Conservation (phyloP, 2,797 vertebrate species). For the Tapirus indicus region DNA sequence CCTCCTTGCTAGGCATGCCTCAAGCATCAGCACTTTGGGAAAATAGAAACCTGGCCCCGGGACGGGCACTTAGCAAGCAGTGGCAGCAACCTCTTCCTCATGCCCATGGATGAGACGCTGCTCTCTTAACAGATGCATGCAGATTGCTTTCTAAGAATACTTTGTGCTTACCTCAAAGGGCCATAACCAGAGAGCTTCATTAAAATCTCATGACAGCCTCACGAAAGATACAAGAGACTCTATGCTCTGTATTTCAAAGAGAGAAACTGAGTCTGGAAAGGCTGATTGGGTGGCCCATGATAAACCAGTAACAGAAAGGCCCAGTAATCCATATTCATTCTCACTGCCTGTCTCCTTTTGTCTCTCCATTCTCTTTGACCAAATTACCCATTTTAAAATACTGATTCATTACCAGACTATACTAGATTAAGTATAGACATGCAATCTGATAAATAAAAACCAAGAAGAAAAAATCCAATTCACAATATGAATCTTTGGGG, state of each 20-base stretch:
- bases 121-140: not conserved
- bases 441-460: not conserved
- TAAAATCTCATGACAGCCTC: conserved; percentile 1
- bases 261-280: conserved; percentile 57
- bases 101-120: not conserved
- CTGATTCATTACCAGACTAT: not conserved
- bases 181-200: not conserved
- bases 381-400: not conserved
- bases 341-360: not conserved
- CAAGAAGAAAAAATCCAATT: not conserved
- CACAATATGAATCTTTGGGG: not conserved
- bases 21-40: not conserved
- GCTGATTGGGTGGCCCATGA: not conserved
- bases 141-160: not conserved
- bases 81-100: not conserved
- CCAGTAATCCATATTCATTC: not conserved
- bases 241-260: not conserved
- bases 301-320: not conserved
- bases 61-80: not conserved
- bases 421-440: not conserved
- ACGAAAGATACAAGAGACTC: not conserved
- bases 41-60: not conserved
- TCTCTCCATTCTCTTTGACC: not conserved
- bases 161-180: not conserved
- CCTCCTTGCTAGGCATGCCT: not conserved